These are phyloP conservation scores for Onthophagus taurus DNA, from an alignment of 1,140 invertebrate genomes.

Conservation along the genomic window DNA sequence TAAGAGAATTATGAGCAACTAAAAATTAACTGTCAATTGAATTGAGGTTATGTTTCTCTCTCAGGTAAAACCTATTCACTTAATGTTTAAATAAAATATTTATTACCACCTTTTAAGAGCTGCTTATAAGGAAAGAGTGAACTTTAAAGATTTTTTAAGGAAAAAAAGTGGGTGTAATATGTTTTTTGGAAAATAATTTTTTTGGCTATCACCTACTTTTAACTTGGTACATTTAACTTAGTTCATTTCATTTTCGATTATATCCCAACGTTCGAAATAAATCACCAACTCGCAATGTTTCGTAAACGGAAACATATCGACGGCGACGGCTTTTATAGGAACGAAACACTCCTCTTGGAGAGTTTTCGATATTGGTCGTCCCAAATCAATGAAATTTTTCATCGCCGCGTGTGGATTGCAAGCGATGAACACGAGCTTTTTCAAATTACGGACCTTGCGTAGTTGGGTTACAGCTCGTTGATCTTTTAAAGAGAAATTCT, in stretches of 20 bases:
- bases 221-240: too few relatives aligned
- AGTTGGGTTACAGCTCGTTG: slow-evolving; percentile 69
- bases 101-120: too few relatives aligned
- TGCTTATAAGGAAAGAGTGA: too few relatives aligned
- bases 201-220: too few relatives aligned
- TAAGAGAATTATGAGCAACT: too few relatives aligned
- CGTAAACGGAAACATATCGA: slow-evolving; percentile 94
- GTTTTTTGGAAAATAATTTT: too few relatives aligned
- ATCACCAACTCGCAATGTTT: slow-evolving; percentile 81
- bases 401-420: slow-evolving; percentile 80
- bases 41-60: too few relatives aligned
- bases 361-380: slow-evolving; percentile 69
- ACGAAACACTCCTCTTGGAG: slow-evolving; percentile 73
- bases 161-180: too few relatives aligned
- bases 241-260: slow-evolving; percentile 16
- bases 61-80: too few relatives aligned
- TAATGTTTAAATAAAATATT: too few relatives aligned
- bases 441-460: slow-evolving; percentile 62
- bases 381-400: slow-evolving; percentile 85
- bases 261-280: slow-evolving; percentile 58
- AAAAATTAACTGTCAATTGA: too few relatives aligned
- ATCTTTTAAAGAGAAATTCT: slow-evolving; percentile 44
- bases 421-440: slow-evolving; percentile 80
- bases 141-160: too few relatives aligned
- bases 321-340: slow-evolving; percentile 68